phyloP scores from a whole-genome alignment of 2,797 vertebrate genomes.

The Sebastes taczanowskii region DNA sequence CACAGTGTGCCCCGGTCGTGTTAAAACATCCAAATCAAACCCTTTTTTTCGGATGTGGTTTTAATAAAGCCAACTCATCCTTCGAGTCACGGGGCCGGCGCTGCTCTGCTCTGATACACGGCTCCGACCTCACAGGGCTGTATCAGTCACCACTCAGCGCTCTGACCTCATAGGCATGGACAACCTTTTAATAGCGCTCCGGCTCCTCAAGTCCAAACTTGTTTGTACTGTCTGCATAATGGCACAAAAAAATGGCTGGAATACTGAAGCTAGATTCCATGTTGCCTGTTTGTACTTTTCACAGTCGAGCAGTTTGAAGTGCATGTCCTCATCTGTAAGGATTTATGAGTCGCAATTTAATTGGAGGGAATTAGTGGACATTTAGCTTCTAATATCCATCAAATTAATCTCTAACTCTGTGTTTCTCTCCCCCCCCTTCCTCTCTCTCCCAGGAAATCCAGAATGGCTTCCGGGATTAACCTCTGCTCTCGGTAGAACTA shows the following conservation, averaged over 20 bases:
- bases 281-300: conserved; percentile 31
- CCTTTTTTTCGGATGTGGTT: conserved; percentile 17
- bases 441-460: conserved; percentile 80
- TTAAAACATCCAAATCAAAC: conserved; percentile 40
- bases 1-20: background rate
- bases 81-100: conserved; percentile 25
- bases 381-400: conserved; percentile 70
- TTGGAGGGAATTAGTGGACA: conserved; percentile 66
- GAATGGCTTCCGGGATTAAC: conserved; percentile 80
- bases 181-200: conserved; percentile 42
- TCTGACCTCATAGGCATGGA: conserved; percentile 29
- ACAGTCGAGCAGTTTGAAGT: conserved; percentile 26
- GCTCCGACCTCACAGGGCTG: conserved; percentile 34
- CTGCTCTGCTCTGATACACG: conserved; percentile 24
- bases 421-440: conserved; percentile 33
- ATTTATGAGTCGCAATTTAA: conserved; percentile 60
- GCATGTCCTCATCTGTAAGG: conserved; percentile 48
- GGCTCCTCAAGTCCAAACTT: conserved; percentile 19
- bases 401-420: conserved; percentile 62
- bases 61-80: conserved; percentile 43
- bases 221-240: conserved; percentile 36
- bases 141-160: conserved; percentile 27
- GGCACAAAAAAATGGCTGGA: background rate
- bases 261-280: background rate
- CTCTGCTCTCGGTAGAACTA: conserved; percentile 77